Base-by-base conservation (phyloP, 2,888 invertebrate genomes). In the Mycalesis mineus region DNA sequence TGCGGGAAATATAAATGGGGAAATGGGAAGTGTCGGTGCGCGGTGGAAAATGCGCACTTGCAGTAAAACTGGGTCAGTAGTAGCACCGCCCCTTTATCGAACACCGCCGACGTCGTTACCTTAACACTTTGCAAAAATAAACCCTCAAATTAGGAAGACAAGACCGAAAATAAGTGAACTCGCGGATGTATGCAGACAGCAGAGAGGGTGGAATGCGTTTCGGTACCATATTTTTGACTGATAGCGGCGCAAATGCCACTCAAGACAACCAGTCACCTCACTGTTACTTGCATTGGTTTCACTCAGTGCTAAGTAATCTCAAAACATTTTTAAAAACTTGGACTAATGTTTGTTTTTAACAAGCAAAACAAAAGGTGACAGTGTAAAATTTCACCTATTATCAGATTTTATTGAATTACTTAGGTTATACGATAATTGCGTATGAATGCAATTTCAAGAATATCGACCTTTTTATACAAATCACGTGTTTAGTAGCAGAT, bases 31-130 rank as follows among this genome's bases (percentile, higher is more conserved):
- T 84, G 76, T 80, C 67, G 68, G 74, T 88, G 89, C 89, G 88
- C 88, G 84, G 81, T 80, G 76, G 72, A 81, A 83, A 86, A 78
- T 81, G 90, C 90, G 89, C 89, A 88, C 82, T 85, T 82, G 78
- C 82, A 79, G 76, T 75, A 73, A 78, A 89, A 88, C 80, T 90
- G 76, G 90, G 90, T 90, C 88, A 89, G 88, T 89, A 89, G 90
- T 86, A 69, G 78, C 81, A 69, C 84, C 89, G 86, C 89, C 90
- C 85, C 81, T 87, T 86, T 90, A 90, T 90, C 79, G 90, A 90
- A 80, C 88, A 79, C 68, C 73, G 71, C 71, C 67, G 63, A 57
- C 60, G 63, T 62, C 63, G 68, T 65, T 64, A 62, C 68, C 64
- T 68, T 65, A 40, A 65, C 69, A 70, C 75, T 75, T 68, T 65